These are phyloP conservation scores for Drosophila siamana DNA, from an alignment of 2,888 invertebrate species.

Conservation along the genomic window DNA sequence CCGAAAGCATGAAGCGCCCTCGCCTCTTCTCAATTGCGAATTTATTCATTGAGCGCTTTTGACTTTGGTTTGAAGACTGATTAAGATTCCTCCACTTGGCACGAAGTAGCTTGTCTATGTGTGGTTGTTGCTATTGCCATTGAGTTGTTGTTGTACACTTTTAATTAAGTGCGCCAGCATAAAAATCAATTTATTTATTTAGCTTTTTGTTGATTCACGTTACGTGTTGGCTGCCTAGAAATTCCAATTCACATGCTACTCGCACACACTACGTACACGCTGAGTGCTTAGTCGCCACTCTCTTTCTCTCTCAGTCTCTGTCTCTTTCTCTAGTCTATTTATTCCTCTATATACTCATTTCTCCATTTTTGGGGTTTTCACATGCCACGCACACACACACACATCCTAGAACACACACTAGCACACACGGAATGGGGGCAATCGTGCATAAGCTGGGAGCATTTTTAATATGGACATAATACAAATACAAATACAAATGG, in stretches of 20 bases:
- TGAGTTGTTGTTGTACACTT: conserved; percentile 35
- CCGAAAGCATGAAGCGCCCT: not conserved
- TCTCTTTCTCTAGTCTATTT: not conserved
- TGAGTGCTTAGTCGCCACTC: conserved; percentile 6
- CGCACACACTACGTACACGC: not conserved
- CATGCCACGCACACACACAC: conserved; percentile 35
- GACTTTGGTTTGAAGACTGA: conserved; percentile 6
- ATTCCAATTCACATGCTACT: conserved; percentile 18
- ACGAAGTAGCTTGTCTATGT: not conserved
- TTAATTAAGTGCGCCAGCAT: conserved; percentile 58
- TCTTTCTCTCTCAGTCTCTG: not conserved
- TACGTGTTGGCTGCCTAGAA: conserved; percentile 39
- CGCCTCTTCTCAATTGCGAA: not conserved
- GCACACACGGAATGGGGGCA: conserved; percentile 43
- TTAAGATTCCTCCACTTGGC: conserved; percentile 13
- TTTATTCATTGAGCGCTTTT: not conserved
- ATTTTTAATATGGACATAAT: conserved; percentile 54
- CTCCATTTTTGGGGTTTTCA: conserved; percentile 8
- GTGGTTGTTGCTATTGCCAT: not conserved
- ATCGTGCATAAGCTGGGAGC: conserved; percentile 65
- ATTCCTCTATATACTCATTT: not conserved
- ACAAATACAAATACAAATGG: conserved; percentile 42
- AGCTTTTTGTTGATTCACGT: conserved; percentile 40
- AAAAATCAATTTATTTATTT: conserved; percentile 69
- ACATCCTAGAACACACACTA: no score